Evolutionary conservation across 2,113 vertebrate genomes (phyloP).

Genomic region (Cynoglossus semilaevis): DNA sequence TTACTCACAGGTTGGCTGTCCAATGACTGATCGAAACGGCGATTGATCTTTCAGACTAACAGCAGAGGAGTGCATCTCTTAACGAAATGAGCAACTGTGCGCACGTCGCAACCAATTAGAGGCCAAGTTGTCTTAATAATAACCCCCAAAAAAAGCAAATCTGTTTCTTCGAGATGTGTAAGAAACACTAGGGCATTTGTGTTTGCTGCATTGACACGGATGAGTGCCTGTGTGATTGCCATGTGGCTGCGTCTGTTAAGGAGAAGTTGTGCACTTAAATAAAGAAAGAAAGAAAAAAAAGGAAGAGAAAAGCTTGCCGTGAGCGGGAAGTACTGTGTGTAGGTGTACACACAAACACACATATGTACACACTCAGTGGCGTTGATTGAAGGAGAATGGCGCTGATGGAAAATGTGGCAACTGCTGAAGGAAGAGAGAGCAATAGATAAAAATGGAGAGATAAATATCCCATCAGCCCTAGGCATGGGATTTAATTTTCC

Average conservation of each 20-base stretch:
- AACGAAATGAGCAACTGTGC: constrained; percentile 44
- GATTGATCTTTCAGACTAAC: constrained; percentile 36
- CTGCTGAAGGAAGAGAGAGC: constrained; percentile 59
- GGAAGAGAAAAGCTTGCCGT: constrained; percentile 32
- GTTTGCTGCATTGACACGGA: background rate
- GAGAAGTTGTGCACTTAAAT: constrained; percentile 25
- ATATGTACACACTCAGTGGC: constrained; percentile 39
- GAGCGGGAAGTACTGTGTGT: constrained; percentile 17
- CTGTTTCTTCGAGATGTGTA: background rate
- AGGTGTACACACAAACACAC: constrained; percentile 37
- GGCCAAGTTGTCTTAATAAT: background rate
- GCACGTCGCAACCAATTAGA: constrained; percentile 20
- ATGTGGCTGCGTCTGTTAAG: constrained; percentile 18
- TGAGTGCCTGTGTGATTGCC: constrained; percentile 2
- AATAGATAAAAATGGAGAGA: constrained; percentile 68
- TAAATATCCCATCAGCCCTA: constrained; percentile 72
- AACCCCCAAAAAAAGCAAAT: background rate
- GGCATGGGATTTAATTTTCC: constrained; percentile 74
- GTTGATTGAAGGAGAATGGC: constrained; percentile 62
- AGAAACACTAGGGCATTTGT: too few relatives aligned
- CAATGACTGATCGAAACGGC: constrained; percentile 8
- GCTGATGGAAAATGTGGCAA: constrained; percentile 67
- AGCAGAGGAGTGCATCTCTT: constrained; percentile 21
- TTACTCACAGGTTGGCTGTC: constrained; percentile 31
- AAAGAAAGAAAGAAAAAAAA: constrained; percentile 8